Evolutionary conservation across 2,113 vertebrate genomes (phyloP), one percentile per base, ranked within the genome.

Genomic region (Sinocyclocheilus maitianheensis): DNA sequence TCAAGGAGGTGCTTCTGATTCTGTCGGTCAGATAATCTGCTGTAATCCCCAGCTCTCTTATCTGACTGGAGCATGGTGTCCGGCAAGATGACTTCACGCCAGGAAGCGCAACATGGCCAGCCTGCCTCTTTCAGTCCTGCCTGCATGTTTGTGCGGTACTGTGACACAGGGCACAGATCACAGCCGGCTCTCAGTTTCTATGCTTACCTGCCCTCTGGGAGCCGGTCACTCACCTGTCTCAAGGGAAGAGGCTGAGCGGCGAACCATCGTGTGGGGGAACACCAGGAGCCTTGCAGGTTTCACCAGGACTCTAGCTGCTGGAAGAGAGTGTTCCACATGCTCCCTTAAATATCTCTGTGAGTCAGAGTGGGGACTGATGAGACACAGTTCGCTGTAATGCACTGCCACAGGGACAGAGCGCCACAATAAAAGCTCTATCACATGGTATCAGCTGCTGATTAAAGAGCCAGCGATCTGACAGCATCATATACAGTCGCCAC

Each of bases 41-140:
- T 90, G 85, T 95, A 93, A 95, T 94, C 93, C 91, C 62, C 51
- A 37, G n/a, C 75, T 89, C 87, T 90, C 88, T 91, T 90, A 92
- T 92, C 91, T 89, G 86, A 91, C 91, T 85, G 62, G 80, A 84
- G 87, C 46, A 65, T 84, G 72, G 88, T 26, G 22, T 84, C 87
- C 83, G 83, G 89, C 81, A 86, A 83, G 85, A 81, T 13, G 18
- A 16, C 34, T 55, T 67, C 85, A 71, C 2, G 71, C 77, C 86
- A n/a, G 55, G 81, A 88, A 63, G 58, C 5, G 37, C 43, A 55
- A 34, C 18, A 11, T 80, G 72, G 51, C 65, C 75, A 78, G 76
- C 18, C 76, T 80, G 75, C 34, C 48, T 79, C 69, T 65, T 60
- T 79, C 72, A 60, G 46, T 13, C 75, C 75, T 67, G 34, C 58